Base-by-base conservation (phyloP, 1,140 invertebrate species). In the silkworm (Bombyx mori) region DNA sequence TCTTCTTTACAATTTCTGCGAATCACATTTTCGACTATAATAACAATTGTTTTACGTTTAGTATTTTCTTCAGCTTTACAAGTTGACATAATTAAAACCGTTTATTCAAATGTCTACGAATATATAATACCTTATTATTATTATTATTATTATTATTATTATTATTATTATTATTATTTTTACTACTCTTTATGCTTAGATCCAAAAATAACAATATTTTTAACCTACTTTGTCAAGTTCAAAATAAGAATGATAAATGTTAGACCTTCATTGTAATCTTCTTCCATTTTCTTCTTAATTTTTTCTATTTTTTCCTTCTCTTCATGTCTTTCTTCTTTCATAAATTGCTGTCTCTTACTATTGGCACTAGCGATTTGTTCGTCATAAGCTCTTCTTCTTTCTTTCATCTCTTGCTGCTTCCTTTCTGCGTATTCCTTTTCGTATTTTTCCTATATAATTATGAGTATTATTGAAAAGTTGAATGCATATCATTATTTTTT, bases 281-380 rank as follows among this genome's bases (percentile, higher is more conserved):
- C 63, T 57, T 84, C 81, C 79, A 86, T 86, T 55, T 65, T 82
- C 65, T 77, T 72, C 44, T 71, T 79, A 58, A 83, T 76, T 43
- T 57, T 75, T 26, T 84, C 77, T n/a, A 82, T 57, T 57, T 70
- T 71, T 56, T 60, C 75, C n/a, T 76, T 82, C 58, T 83, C 83
- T 48, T 65, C 62, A 54, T 83, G 79, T 55, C 76, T 74, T 57
- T 84, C 81, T 52, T 64, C 63, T 51, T 68, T 54, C 3, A 84
- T 49, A 6, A 61, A 35, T 50, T 82, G 69, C 44, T 65, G 57
- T 64, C 74, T 69, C 56, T 74, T 73, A 68, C 64, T 75, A 52
- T 78, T 76, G 6, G 81, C 79, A 50, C 73, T 84, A 3, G 73
- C 63, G 65, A 86, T 84, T 58, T 86, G 83, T 58, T 80, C 71